Percentiles rank a stretch among this genome's conserved stretches.
These are phyloP conservation scores for Agrenia bidenticulata DNA, from an alignment of 2,888 invertebrate genomes.

Conservation along the genomic window DNA sequence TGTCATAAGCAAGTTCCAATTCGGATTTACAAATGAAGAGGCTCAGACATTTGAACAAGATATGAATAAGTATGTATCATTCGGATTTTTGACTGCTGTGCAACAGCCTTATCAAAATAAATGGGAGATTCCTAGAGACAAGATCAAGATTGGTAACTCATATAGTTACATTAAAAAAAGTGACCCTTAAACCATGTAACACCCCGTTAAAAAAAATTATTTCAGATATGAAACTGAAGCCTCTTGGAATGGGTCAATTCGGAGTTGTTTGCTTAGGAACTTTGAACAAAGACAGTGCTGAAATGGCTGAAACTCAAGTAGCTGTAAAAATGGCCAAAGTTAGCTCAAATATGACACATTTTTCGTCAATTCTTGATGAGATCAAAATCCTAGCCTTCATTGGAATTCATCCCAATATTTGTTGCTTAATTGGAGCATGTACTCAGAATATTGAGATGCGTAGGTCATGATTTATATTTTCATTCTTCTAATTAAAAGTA, in stretches of 20 bases:
- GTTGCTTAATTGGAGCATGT: constrained; percentile 18
- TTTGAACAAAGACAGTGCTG: background rate
- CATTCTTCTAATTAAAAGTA: too few species aligned
- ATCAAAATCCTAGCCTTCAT: constrained; percentile 21
- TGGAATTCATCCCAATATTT: constrained; percentile 20
- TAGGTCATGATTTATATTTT: background rate
- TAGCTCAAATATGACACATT: constrained; percentile 2
- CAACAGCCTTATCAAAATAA: constrained; percentile 21
- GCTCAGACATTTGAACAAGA: background rate
- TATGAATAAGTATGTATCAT: constrained; percentile 11
- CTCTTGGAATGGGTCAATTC: constrained; percentile 13
- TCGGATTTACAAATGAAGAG: constrained; percentile 11
- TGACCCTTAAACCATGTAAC: too few species aligned
- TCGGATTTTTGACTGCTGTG: constrained; percentile 15
- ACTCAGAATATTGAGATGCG: constrained; percentile 14
- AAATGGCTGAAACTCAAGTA: background rate
- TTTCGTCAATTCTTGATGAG: constrained; percentile 16
- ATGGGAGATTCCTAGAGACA: constrained; percentile 16
- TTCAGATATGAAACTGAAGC: too few species aligned
- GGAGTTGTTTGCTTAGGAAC: constrained; percentile 17
- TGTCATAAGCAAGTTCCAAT: background rate
- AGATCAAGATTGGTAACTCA: constrained; percentile 8
- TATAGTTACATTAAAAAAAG: too few species aligned
- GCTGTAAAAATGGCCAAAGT: constrained; percentile 15
- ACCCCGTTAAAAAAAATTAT: too few species aligned